These are phyloP conservation scores for Hypsopygia costalis DNA, from an alignment of 2,888 invertebrate species.

Conservation along the genomic window DNA sequence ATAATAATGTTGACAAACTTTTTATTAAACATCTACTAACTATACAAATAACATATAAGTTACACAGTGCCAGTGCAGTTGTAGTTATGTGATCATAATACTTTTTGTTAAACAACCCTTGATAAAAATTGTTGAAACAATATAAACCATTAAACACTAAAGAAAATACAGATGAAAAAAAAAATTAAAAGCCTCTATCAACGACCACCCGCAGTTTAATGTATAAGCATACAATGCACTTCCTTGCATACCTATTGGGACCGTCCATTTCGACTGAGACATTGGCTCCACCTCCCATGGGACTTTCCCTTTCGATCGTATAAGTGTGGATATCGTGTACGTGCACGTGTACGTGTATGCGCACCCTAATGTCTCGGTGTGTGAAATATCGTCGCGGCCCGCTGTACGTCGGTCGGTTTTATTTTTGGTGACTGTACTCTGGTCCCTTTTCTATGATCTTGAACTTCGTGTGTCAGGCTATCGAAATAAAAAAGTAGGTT, in stretches of 20 bases:
- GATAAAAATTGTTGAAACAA: no score
- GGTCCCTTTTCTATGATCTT: slow-evolving; percentile 38
- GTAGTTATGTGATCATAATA: no score
- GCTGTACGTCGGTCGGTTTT: slow-evolving; percentile 43
- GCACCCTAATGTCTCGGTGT: slow-evolving; percentile 34
- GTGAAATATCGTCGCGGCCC: slow-evolving; percentile 36
- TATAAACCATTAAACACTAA: no score
- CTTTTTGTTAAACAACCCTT: no score
- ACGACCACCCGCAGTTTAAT: slow-evolving; percentile 40
- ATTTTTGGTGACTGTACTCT: slow-evolving; percentile 49
- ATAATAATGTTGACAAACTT: no score
- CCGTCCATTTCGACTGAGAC: slow-evolving; percentile 71
- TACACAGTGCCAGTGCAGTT: no score
- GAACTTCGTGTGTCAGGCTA: slow-evolving; percentile 39
- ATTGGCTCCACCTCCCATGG: slow-evolving; percentile 76
- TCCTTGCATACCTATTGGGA: slow-evolving; percentile 74
- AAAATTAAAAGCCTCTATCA: not conserved
- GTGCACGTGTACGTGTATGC: slow-evolving; percentile 26
- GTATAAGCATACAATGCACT: slow-evolving; percentile 58
- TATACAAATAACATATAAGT: no score
- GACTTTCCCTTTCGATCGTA: slow-evolving; percentile 71
- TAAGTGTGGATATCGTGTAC: slow-evolving; percentile 12
- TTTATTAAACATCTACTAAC: no score
- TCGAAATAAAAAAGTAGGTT: slow-evolving; percentile 23
- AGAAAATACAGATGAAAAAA: not conserved